Percentiles rank a stretch among this genome's conserved stretches.
These are phyloP conservation scores for Dascillus cervinus DNA, from an alignment of 2,888 invertebrate genomes.

Conservation along the genomic window DNA sequence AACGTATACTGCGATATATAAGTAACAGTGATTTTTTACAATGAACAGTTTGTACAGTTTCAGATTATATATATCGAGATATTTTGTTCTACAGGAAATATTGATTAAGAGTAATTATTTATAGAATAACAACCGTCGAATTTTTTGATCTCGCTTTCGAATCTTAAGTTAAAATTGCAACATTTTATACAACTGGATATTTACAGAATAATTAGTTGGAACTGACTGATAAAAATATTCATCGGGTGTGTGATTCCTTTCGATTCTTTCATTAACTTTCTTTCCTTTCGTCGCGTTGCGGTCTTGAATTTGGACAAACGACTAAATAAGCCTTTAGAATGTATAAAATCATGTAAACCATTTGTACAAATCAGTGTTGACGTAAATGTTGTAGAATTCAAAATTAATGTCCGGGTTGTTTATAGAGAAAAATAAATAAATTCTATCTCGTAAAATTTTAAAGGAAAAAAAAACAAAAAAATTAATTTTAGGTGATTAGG, in stretches of 20 bases:
- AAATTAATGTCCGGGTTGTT: slow-evolving; percentile 16
- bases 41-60: slow-evolving; percentile 41
- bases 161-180: too few species aligned
- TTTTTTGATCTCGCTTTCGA: too few species aligned
- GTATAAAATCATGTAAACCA: slow-evolving; percentile 14
- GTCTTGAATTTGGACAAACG: slow-evolving; percentile 31
- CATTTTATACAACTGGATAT: too few species aligned
- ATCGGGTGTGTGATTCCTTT: too few species aligned
- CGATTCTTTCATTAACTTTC: too few species aligned
- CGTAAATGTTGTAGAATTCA: slow-evolving; percentile 16
- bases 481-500: slow-evolving; percentile 36
- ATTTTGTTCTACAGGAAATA: slow-evolving; percentile 19
- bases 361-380: slow-evolving; percentile 29
- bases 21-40: slow-evolving; percentile 35
- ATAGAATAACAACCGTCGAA: too few species aligned
- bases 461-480: slow-evolving; percentile 31
- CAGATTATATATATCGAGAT: slow-evolving; percentile 33
- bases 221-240: slow-evolving; percentile 35
- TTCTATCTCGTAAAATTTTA: slow-evolving; percentile 15
- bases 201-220: too few species aligned
- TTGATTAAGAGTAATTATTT: too few species aligned
- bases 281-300: too few species aligned
- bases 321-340: slow-evolving; percentile 22
- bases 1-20: slow-evolving; percentile 42
- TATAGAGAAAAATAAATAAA: slow-evolving; percentile 1